These are phyloP conservation scores for Galaxias olidus DNA, from an alignment of 2,797 vertebrate genomes.

Conservation along the genomic window DNA sequence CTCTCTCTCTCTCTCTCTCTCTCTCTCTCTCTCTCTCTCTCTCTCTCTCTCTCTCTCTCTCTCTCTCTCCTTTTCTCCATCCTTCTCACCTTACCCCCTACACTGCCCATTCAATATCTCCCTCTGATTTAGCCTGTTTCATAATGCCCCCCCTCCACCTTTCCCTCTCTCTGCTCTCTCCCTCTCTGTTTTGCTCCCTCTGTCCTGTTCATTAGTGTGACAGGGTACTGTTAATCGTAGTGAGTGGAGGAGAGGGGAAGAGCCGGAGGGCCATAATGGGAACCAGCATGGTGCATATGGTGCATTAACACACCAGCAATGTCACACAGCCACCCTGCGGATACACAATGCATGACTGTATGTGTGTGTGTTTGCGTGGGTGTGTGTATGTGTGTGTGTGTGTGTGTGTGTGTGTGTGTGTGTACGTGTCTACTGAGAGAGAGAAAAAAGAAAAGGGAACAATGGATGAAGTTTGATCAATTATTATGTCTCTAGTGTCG, in stretches of 20 bases:
- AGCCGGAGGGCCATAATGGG: constrained; percentile 56
- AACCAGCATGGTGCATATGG: constrained; percentile 61
- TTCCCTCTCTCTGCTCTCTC: constrained; percentile 14
- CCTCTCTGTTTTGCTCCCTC: constrained; percentile 49
- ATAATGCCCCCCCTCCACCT: constrained; percentile 6
- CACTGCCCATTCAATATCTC: constrained; percentile 33
- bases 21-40: constrained; percentile 17
- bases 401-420: constrained; percentile 5
- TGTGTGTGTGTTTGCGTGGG: background rate
- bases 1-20: constrained; percentile 23
- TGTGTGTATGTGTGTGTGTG: constrained; percentile 8
- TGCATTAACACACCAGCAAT: constrained; percentile 58
- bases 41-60: constrained; percentile 29
- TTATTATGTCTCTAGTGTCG: background rate
- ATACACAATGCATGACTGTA: constrained; percentile 20
- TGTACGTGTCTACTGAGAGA: constrained; percentile 28
- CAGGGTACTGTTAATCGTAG: constrained; percentile 58
- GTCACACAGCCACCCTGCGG: constrained; percentile 34
- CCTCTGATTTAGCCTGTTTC: constrained; percentile 34
- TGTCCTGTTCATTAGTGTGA: constrained; percentile 54
- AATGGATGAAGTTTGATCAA: background rate
- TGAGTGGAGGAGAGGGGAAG: constrained; percentile 45
- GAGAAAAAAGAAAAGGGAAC: background rate
- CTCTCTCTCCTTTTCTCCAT: constrained; percentile 13
- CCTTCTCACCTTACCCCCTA: constrained; percentile 25